Evolutionary conservation across 2,888 invertebrate species (phyloP).

Genomic region (Lepidochrysops patricia): DNA sequence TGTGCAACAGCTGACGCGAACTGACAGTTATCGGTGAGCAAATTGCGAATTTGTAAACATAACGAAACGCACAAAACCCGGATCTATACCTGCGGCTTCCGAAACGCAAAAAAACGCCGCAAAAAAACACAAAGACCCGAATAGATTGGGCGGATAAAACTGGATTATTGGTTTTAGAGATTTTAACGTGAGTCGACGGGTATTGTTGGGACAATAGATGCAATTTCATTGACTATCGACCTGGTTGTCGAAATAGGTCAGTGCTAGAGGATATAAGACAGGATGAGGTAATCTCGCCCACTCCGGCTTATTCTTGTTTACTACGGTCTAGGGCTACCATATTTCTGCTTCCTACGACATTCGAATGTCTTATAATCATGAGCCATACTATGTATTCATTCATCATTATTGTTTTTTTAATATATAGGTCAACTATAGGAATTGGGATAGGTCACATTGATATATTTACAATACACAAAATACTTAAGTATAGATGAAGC

Average conservation of each 20-base stretch:
- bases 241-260: conserved; percentile 58
- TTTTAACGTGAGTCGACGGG: conserved; percentile 28
- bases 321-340: background rate
- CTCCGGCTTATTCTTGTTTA: conserved; percentile 18
- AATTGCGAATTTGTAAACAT: conserved; percentile 70
- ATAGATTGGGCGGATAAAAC: conserved; percentile 61
- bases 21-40: conserved; percentile 63
- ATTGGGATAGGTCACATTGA: too few species aligned
- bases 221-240: conserved; percentile 53
- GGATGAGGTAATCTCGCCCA: conserved; percentile 51
- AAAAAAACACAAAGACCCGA: conserved; percentile 63
- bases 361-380: too few species aligned
- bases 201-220: conserved; percentile 26
- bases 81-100: conserved; percentile 75
- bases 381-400: too few species aligned
- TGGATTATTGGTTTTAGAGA: conserved; percentile 52
- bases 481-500: too few species aligned
- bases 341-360: background rate
- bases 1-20: conserved; percentile 63
- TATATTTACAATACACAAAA: too few species aligned
- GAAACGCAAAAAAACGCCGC: conserved; percentile 57
- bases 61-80: conserved; percentile 62
- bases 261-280: conserved; percentile 51
- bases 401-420: too few species aligned
- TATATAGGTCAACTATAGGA: too few species aligned